These are phyloP conservation scores for Cyclophora albipunctata DNA, from an alignment of 2,888 invertebrate genomes.

Conservation along the genomic window DNA sequence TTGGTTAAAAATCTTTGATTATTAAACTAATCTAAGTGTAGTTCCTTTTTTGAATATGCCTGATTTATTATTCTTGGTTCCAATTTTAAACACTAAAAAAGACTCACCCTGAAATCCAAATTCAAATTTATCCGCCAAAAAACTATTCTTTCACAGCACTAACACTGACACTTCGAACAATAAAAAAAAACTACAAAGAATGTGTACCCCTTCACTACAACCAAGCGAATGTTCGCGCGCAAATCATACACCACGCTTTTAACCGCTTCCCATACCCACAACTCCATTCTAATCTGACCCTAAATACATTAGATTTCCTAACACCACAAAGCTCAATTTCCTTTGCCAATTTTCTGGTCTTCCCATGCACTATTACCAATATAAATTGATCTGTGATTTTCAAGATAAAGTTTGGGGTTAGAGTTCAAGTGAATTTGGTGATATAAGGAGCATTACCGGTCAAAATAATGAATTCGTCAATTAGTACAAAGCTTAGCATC, in stretches of 20 bases:
- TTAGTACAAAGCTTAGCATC: constrained; percentile 36
- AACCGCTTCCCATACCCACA: constrained; percentile 36
- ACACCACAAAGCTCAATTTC: not conserved
- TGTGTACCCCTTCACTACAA: constrained; percentile 28
- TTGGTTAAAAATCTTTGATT: no score
- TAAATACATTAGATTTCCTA: not conserved
- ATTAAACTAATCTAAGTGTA: no score
- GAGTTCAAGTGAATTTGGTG: constrained; percentile 5
- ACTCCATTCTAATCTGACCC: constrained; percentile 26
- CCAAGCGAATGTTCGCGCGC: constrained; percentile 48
- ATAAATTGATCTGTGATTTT: not conserved
- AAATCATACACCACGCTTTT: constrained; percentile 48
- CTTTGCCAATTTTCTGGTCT: not conserved
- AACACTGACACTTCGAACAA: constrained; percentile 25
- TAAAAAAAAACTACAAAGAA: constrained; percentile 24
- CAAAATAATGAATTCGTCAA: constrained; percentile 53
- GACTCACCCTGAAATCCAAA: constrained; percentile 30
- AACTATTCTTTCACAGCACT: constrained; percentile 21
- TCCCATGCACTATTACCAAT: not conserved
- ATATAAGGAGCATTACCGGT: constrained; percentile 30
- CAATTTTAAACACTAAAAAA: constrained; percentile 4
- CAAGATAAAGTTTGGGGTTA: not conserved
- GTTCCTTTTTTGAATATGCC: no score
- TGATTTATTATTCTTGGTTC: no score
- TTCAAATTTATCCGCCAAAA: constrained; percentile 5